Conservation (phyloP, 2,113 vertebrate genomes). For the Noturus placidus region DNA sequence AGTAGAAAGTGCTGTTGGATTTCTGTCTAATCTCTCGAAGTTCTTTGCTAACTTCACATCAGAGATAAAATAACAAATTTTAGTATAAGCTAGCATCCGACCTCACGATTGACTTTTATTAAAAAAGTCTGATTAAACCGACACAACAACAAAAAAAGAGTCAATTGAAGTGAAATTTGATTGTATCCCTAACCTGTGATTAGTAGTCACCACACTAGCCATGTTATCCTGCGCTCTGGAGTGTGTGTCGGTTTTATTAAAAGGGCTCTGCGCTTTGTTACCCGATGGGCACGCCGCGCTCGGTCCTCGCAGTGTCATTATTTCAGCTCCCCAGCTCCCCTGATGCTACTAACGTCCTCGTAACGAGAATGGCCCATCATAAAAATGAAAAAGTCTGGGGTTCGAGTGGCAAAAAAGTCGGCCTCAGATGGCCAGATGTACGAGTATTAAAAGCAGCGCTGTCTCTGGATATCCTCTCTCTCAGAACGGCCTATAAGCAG, state of each 20-base stretch:
- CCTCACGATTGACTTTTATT: background rate
- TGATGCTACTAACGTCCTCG: constrained; percentile 27
- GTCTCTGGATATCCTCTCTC: constrained; percentile 70
- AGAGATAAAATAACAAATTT: background rate
- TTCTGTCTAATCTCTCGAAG: background rate
- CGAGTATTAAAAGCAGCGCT: constrained; percentile 58
- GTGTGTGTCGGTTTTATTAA: constrained; percentile 35
- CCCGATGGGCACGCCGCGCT: constrained; percentile 6
- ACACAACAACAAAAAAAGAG: no score
- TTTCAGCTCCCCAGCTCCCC: constrained; percentile 16
- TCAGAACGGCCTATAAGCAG: constrained; percentile 59
- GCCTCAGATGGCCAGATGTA: constrained; percentile 58
- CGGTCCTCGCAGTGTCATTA: constrained; percentile 33
- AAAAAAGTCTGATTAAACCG: background rate
- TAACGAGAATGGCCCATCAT: constrained; percentile 41
- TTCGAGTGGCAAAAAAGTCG: constrained; percentile 21
- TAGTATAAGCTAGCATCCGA: background rate
- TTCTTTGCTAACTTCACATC: background rate
- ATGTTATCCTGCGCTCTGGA: constrained; percentile 2
- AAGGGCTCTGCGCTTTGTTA: constrained; percentile 42
- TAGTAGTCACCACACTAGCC: constrained; percentile 26
- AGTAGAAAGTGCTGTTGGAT: no score
- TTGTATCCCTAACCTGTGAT: constrained; percentile 4
- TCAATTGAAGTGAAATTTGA: background rate
- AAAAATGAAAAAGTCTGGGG: constrained; percentile 34